A percentile compares a stretch with the other conserved stretches of the same genome.
Conservation (phyloP, 2,888 invertebrate species). For the Odontothrips loti region DNA sequence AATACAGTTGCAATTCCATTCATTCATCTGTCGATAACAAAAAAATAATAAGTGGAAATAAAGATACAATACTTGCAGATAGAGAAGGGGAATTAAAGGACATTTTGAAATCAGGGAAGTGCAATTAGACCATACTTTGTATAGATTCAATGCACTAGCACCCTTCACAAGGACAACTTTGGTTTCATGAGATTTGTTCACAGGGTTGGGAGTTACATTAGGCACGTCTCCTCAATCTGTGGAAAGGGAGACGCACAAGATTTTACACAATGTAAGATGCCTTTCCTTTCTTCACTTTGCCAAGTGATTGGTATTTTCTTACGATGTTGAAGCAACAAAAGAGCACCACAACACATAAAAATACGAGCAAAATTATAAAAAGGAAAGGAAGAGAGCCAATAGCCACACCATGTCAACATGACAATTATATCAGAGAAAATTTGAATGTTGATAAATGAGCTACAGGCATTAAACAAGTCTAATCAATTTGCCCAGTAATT, state of each 20-base stretch:
- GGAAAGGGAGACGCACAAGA: not conserved
- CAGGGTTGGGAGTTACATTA: constrained; percentile 13
- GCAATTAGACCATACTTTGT: not conserved
- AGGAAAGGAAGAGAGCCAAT: constrained; percentile 24
- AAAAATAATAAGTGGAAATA: constrained; percentile 18
- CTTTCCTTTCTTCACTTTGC: not conserved
- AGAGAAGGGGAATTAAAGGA: constrained; percentile 7
- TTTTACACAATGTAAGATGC: constrained; percentile 8
- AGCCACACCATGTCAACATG: constrained; percentile 17
- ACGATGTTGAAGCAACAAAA: constrained; percentile 5
- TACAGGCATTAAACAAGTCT: constrained; percentile 38
- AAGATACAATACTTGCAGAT: constrained; percentile 25
- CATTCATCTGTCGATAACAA: constrained; percentile 22
- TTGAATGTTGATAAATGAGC: constrained; percentile 22
- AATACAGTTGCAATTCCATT: constrained; percentile 35
- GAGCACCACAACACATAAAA: constrained; percentile 24
- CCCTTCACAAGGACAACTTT: constrained; percentile 17
- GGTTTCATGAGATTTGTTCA: constrained; percentile 26
- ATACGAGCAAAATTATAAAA: constrained; percentile 18
- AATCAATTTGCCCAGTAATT: constrained; percentile 20
- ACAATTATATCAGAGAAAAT: constrained; percentile 21
- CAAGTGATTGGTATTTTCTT: not conserved
- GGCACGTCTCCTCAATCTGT: not conserved
- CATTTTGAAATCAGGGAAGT: constrained; percentile 13
- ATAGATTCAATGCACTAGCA: not conserved